Evolutionary conservation across 2,888 invertebrate species (phyloP), one percentile per base, ranked within the genome.

Genomic region (Priocnemis perturbator): DNA sequence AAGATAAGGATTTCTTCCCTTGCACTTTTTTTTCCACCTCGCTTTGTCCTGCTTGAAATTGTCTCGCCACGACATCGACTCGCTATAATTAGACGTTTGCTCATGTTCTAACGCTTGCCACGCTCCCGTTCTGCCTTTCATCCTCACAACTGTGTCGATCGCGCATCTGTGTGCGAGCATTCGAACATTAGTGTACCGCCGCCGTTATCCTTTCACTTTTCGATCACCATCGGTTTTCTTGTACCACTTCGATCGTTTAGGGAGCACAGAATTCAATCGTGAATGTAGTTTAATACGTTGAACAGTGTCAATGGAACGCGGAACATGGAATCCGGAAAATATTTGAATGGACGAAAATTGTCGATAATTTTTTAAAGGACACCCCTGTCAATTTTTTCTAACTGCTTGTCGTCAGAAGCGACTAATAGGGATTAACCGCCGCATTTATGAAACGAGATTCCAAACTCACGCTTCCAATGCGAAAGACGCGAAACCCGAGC

Each of bases 121-220:
- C 48, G 60, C 48, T 60, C 60, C 48, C 60, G 21, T 60, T 60
- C 48, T 60, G 60, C 60, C 60, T 60, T 60, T 60, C 60, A 60
- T 60, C 60, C 52, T 61, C 52, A 52, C 30, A 61, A 61, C 37
- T 47, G 50, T 60, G 50, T 60, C 61, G 61, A 53, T 53, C 61
- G 57, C 3, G 14, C 26, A 14, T 23, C 44, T 21, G 11, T 21
- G 60, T 23, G 14, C 23, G 48, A 60, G 21, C 52, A 30, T 61
- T 61, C 61, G 52, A 26, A 52, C 26, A 60, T 17, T 53, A 21
- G 47, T 44, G 20, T 59, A 52, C 23, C 37, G 55, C 21, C 47
- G 60, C 50, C 56, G 60, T 67, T 55, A 67, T 60, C 66, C 66
- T 67, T 67, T 67, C 66, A 67, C 66, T 67, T 67, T 67, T 61